Evolutionary conservation across 53 echinoderm and acorn worm genomes (phyloP).

Genomic region (Arbacia lixula): DNA sequence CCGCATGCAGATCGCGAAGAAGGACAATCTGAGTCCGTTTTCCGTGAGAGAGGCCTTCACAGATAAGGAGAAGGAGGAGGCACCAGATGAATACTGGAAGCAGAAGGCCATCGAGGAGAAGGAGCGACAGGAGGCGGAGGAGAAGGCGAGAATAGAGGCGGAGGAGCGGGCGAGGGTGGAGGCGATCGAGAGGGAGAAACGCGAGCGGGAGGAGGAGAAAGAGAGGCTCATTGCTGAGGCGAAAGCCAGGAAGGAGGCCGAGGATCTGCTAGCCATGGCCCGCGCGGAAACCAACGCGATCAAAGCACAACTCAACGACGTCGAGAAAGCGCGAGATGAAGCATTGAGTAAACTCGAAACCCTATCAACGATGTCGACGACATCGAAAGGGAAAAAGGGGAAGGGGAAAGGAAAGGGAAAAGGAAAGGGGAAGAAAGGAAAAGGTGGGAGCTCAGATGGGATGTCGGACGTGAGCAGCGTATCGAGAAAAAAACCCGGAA

Average conservation of each 20-base stretch:
- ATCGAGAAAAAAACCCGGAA: conserved; percentile 62
- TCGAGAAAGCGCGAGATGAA: conserved; percentile 52
- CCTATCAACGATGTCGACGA: conserved; percentile 39
- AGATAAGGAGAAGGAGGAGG: conserved; percentile 68
- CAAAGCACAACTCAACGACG: conserved; percentile 53
- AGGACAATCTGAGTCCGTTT: conserved; percentile 61
- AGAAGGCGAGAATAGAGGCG: conserved; percentile 72
- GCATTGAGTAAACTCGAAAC: conserved; percentile 43
- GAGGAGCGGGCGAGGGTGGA: conserved; percentile 65
- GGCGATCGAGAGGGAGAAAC: conserved; percentile 58
- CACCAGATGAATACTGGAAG: conserved; percentile 77
- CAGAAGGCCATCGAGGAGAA: conserved; percentile 68
- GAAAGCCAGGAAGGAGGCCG: conserved; percentile 45
- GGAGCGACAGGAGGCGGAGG: conserved; percentile 55
- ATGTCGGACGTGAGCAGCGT: conserved; percentile 45
- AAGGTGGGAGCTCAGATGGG: conserved; percentile 36
- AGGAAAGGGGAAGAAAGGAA: conserved; percentile 57
- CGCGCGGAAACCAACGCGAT: conserved; percentile 50
- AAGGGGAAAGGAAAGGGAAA: conserved; percentile 41
- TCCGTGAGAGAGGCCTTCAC: conserved; percentile 75
- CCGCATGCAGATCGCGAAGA: conserved; percentile 64
- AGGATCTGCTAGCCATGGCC: conserved; percentile 45
- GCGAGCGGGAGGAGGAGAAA: conserved; percentile 57
- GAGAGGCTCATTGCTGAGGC: conserved; percentile 39
- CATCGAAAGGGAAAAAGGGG: neutral